Percentiles rank a stretch among this genome's conserved stretches.
Conservation (phyloP, 2,113 vertebrate genomes). For the Anseranas semipalmata region DNA sequence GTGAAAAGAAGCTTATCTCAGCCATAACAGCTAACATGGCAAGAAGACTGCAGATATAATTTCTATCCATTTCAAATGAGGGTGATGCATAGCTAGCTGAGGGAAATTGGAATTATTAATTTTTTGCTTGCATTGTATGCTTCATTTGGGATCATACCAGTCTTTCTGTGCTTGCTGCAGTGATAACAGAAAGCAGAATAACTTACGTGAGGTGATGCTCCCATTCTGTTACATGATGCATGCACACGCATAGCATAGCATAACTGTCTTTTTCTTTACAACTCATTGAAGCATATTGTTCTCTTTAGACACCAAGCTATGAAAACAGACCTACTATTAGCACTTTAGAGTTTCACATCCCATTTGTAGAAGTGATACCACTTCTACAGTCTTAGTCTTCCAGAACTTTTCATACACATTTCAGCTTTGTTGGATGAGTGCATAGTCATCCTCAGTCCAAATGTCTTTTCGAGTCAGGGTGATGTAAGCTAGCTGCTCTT, state of each 20-base stretch:
- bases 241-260: not conserved
- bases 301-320: not conserved
- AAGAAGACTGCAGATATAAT: not conserved
- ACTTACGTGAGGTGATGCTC: not conserved
- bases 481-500: no score
- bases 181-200: not conserved
- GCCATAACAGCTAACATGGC: not conserved
- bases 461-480: no score
- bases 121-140: not conserved
- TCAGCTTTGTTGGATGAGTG: no score
- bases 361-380: not conserved
- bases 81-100: not conserved
- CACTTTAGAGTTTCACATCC: not conserved
- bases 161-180: not conserved
- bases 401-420: no score
- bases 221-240: not conserved
- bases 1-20: not conserved
- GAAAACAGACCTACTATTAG: not conserved
- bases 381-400: no score
- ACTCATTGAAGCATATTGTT: not conserved
- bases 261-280: not conserved
- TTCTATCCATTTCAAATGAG: not conserved
- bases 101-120: not conserved
- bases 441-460: no score
- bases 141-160: not conserved